These are phyloP conservation scores for Drosophila athabasca DNA, from an alignment of 1,140 invertebrate genomes.

Conservation along the genomic window DNA sequence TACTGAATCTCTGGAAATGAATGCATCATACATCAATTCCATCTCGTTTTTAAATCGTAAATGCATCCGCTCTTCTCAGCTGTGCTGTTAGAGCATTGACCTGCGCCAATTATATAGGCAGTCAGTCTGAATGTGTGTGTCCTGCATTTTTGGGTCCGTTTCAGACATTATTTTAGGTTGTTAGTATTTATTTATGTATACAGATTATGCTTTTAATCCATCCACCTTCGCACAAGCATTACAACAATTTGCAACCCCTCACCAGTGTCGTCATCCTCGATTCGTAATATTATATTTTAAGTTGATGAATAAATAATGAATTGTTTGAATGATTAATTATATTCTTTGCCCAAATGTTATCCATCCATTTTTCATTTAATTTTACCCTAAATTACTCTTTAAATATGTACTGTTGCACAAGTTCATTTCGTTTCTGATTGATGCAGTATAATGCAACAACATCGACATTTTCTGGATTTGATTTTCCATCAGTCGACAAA, in stretches of 20 bases:
- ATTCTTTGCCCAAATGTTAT: not conserved
- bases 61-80: constrained; percentile 15
- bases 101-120: not conserved
- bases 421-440: too few species aligned
- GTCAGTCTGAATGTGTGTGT: constrained; percentile 18
- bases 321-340: constrained; percentile 38
- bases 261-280: constrained; percentile 19
- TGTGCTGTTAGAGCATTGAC: constrained; percentile 27
- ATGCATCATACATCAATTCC: constrained; percentile 8
- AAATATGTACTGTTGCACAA: too few species aligned
- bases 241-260: constrained; percentile 10
- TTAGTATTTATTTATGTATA: constrained; percentile 57
- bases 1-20: constrained; percentile 1
- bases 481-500: too few species aligned
- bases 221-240: constrained; percentile 37
- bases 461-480: too few species aligned
- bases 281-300: constrained; percentile 23
- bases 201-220: constrained; percentile 17
- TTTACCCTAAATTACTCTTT: too few species aligned
- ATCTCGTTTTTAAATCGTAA: not conserved
- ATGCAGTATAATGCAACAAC: too few species aligned
- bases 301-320: constrained; percentile 44
- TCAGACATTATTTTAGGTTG: constrained; percentile 36
- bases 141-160: constrained; percentile 3
- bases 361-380: too few species aligned